Percentiles rank a stretch among this genome's conserved stretches.
These are phyloP conservation scores for Brachionus plicatilis DNA, from an alignment of 1,140 invertebrate species.

Conservation along the genomic window DNA sequence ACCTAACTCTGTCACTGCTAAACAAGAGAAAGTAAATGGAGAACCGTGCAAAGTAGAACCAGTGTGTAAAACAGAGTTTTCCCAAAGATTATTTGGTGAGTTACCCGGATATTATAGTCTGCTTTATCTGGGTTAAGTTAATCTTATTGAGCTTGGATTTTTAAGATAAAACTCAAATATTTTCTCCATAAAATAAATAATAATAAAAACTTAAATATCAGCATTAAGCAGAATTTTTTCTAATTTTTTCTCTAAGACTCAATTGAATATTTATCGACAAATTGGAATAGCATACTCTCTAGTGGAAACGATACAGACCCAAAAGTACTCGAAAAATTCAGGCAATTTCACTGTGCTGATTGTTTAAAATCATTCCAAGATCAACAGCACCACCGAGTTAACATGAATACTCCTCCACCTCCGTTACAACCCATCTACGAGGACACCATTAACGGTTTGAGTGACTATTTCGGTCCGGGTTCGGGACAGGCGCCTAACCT, in stretches of 20 bases:
- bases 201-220: background rate
- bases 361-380: constrained; percentile 41
- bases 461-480: constrained; percentile 5
- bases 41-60: background rate
- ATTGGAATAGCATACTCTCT: constrained; percentile 5
- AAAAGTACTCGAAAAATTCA: constrained; percentile 19
- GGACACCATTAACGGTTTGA: constrained; percentile 10
- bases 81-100: background rate
- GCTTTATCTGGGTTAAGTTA: background rate
- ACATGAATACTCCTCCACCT: constrained; percentile 36
- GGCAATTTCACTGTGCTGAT: constrained; percentile 40
- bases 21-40: background rate
- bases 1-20: background rate
- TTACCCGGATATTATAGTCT: background rate
- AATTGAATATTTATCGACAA: constrained; percentile 26
- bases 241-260: constrained; percentile 25
- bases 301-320: constrained; percentile 15
- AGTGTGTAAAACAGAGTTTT: background rate
- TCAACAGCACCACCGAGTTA: background rate
- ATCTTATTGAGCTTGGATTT: background rate
- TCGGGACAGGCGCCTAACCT: background rate
- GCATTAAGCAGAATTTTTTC: background rate
- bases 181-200: background rate
- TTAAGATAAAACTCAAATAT: background rate
- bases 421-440: background rate